A percentile compares a stretch with the other conserved stretches of the same genome.
phyloP scores from a whole-genome alignment of 2,888 invertebrate genomes.

The Diarsia mendica region DNA sequence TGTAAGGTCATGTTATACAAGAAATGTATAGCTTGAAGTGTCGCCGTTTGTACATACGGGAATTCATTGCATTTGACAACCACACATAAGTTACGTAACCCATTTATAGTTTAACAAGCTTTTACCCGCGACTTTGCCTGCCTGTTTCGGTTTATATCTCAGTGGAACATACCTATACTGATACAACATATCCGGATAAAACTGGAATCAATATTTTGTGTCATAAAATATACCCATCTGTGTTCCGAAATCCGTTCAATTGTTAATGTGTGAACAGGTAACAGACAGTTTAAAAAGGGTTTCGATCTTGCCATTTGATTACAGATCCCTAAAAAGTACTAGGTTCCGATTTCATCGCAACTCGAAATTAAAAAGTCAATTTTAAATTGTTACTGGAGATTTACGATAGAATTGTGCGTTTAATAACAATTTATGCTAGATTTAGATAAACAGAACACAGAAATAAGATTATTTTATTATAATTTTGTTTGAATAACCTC shows the following conservation, averaged over 20 bases:
- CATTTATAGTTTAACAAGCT: not conserved
- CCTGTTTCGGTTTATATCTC: not conserved
- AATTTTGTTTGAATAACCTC: not conserved
- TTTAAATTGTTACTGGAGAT: not conserved
- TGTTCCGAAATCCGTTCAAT: not conserved
- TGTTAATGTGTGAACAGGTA: not conserved
- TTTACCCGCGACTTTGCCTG: not conserved
- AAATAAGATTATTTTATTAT: not conserved
- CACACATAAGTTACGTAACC: conserved; percentile 18
- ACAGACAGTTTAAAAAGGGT: not conserved
- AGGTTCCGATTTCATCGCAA: not conserved
- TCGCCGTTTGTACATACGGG: conserved; percentile 23
- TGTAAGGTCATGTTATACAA: too few relatives aligned
- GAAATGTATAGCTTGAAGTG: too few relatives aligned
- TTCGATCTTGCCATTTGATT: not conserved
- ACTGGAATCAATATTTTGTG: not conserved
- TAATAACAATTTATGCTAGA: not conserved
- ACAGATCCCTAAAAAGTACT: not conserved
- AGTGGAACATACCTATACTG: not conserved
- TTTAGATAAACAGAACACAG: not conserved
- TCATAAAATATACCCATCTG: not conserved
- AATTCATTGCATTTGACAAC: conserved; percentile 23
- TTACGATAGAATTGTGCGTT: conserved; percentile 11
- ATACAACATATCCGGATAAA: not conserved
- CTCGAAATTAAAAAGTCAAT: too few relatives aligned